Percentiles rank a stretch among this genome's conserved stretches.
Evolutionary conservation across 2,113 vertebrate genomes (phyloP).

Genomic region (Corynorhinus townsendii): DNA sequence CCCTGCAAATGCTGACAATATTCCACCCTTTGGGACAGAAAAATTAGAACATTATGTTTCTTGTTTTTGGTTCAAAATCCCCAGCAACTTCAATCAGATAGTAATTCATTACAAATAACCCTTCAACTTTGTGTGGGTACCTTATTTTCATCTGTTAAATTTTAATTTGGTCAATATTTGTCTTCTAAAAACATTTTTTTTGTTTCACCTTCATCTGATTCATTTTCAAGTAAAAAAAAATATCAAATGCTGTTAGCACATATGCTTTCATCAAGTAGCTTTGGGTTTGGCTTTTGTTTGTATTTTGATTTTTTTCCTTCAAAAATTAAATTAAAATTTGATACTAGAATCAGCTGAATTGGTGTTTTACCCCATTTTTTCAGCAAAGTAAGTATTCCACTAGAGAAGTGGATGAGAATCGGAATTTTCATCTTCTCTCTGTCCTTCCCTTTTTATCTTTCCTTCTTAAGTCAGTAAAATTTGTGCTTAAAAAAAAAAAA

Average conservation of each 20-base stretch:
- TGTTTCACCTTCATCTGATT: slow-evolving; percentile 26
- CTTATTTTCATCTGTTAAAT: slow-evolving; percentile 70
- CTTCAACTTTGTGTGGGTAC: neutral
- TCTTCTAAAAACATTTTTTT: slow-evolving; percentile 38
- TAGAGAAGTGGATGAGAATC: slow-evolving; percentile 78
- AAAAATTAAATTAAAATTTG: slow-evolving; percentile 64
- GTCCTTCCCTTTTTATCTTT: slow-evolving; percentile 67
- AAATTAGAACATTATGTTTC: slow-evolving; percentile 31
- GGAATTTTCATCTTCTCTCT: slow-evolving; percentile 75
- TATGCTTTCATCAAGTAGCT: slow-evolving; percentile 54
- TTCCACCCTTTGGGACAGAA: neutral
- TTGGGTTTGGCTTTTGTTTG: slow-evolving; percentile 60
- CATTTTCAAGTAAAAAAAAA: slow-evolving; percentile 35
- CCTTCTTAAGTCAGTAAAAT: slow-evolving; percentile 70
- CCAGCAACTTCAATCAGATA: slow-evolving; percentile 30
- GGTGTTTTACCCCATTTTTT: slow-evolving; percentile 76
- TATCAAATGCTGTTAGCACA: slow-evolving; percentile 37
- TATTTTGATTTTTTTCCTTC: slow-evolving; percentile 49
- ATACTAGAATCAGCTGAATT: slow-evolving; percentile 81
- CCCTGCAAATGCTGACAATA: neutral
- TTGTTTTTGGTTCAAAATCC: slow-evolving; percentile 39
- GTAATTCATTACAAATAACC: slow-evolving; percentile 60
- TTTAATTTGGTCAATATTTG: slow-evolving; percentile 59
- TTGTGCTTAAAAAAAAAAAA: slow-evolving; percentile 30
- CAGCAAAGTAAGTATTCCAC: slow-evolving; percentile 80